Evolutionary conservation across 1,140 invertebrate species (phyloP).

Genomic region (Chrysomallon squamiferum): DNA sequence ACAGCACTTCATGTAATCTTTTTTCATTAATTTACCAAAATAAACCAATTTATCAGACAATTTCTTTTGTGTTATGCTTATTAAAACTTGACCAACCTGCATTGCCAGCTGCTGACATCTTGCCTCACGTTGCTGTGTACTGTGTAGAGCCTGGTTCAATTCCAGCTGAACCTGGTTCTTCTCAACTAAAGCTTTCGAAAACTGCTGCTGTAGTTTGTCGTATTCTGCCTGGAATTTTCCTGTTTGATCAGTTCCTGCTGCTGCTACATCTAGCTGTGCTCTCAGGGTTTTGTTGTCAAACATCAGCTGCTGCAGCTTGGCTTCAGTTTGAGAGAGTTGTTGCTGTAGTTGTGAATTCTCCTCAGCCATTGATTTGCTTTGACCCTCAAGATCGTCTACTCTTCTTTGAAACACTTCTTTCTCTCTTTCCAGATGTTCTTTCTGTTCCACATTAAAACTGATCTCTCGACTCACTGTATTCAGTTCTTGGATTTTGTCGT

Average conservation of each 20-base stretch:
- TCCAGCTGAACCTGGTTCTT: constrained; percentile 67
- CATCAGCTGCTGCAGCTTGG: constrained; percentile 33
- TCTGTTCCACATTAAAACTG: constrained; percentile 27
- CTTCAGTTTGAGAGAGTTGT: constrained; percentile 32
- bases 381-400: constrained; percentile 47
- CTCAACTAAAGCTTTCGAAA: constrained; percentile 43
- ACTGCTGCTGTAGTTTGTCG: constrained; percentile 48
- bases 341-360: constrained; percentile 40
- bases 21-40: no score
- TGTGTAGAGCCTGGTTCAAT: constrained; percentile 82
- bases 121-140: constrained; percentile 86
- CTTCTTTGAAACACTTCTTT: constrained; percentile 38
- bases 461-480: constrained; percentile 27
- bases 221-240: constrained; percentile 44
- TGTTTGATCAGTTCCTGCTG: constrained; percentile 24
- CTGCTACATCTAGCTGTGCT: constrained; percentile 38
- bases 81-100: constrained; percentile 53
- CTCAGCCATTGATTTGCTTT: constrained; percentile 26
- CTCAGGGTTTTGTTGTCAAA: constrained; percentile 47
- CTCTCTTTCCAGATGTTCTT: constrained; percentile 45
- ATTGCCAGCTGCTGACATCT: constrained; percentile 87
- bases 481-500: constrained; percentile 35
- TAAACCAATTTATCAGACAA: no score
- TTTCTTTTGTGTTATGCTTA: no score
- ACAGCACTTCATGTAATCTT: no score